phyloP scores from a whole-genome alignment of 1,140 invertebrate species.

The Trachymyrmex septentrionalis region DNA sequence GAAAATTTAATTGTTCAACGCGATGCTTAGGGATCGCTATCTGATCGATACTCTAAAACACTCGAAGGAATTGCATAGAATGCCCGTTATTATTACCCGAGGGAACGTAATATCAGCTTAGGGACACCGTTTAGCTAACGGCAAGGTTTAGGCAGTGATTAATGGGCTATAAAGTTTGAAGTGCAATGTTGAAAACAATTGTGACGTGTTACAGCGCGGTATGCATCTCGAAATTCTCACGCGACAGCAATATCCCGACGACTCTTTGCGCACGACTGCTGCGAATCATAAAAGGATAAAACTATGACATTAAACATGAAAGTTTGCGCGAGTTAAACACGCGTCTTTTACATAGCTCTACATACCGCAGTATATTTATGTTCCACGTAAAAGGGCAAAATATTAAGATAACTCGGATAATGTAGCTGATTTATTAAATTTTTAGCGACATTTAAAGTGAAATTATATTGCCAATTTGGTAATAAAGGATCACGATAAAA shows the following conservation, averaged over 20 bases:
- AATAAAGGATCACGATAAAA: not conserved
- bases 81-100: slow-evolving; percentile 37
- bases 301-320: slow-evolving; percentile 23
- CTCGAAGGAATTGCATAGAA: not conserved
- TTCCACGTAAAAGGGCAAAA: not conserved
- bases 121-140: slow-evolving; percentile 47
- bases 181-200: not conserved
- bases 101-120: slow-evolving; percentile 38
- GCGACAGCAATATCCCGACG: not conserved
- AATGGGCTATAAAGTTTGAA: slow-evolving; percentile 44
- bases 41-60: slow-evolving; percentile 6
- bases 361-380: not conserved
- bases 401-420: not conserved
- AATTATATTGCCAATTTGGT: not conserved
- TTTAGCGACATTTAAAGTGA: not conserved
- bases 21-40: not conserved
- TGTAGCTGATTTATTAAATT: not conserved
- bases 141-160: slow-evolving; percentile 25
- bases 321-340: slow-evolving; percentile 22
- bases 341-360: not conserved
- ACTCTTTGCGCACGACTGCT: slow-evolving; percentile 3
- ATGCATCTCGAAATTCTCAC: slow-evolving; percentile 25
- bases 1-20: slow-evolving; percentile 14
- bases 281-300: slow-evolving; percentile 11
- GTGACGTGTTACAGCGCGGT: not conserved